Evolutionary conservation across 2,888 invertebrate species (phyloP).

Genomic region (Laothoe populi): DNA sequence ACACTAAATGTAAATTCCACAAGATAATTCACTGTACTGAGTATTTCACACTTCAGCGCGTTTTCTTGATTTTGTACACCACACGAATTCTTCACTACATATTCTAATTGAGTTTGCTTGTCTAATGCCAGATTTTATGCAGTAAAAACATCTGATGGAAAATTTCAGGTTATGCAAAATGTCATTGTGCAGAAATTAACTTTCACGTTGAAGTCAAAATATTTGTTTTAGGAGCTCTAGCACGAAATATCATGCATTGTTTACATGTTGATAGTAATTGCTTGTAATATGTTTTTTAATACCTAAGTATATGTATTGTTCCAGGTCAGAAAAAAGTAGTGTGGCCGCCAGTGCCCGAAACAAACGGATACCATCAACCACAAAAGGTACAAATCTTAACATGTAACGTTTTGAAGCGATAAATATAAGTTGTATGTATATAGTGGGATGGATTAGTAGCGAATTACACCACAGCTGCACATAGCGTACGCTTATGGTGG

Average conservation of each 20-base stretch:
- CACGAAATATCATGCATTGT: background rate
- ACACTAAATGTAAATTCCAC: background rate
- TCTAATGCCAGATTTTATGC: slow-evolving; percentile 5
- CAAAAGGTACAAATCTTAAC: slow-evolving; percentile 82
- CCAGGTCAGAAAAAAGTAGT: slow-evolving; percentile 93
- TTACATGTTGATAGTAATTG: no score
- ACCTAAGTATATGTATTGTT: slow-evolving; percentile 40
- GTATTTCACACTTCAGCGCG: background rate
- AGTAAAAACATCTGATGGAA: background rate
- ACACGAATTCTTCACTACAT: slow-evolving; percentile 19
- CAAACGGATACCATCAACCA: slow-evolving; percentile 85
- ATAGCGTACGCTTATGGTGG: slow-evolving; percentile 66
- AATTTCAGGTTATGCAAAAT: background rate
- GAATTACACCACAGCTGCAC: slow-evolving; percentile 64
- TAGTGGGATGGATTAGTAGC: slow-evolving; percentile 49
- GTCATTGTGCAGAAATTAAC: slow-evolving; percentile 7
- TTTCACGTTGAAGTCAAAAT: background rate
- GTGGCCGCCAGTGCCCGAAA: slow-evolving; percentile 93
- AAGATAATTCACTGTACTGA: background rate
- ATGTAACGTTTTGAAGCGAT: slow-evolving; percentile 7
- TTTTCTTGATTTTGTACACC: background rate
- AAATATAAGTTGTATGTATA: slow-evolving; percentile 39
- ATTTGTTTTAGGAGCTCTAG: background rate
- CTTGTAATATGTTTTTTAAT: no score
- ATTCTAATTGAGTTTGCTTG: slow-evolving; percentile 29